These are phyloP conservation scores for Mongoloraphidia duomilia DNA, from an alignment of 2,888 invertebrate genomes.

Conservation along the genomic window DNA sequence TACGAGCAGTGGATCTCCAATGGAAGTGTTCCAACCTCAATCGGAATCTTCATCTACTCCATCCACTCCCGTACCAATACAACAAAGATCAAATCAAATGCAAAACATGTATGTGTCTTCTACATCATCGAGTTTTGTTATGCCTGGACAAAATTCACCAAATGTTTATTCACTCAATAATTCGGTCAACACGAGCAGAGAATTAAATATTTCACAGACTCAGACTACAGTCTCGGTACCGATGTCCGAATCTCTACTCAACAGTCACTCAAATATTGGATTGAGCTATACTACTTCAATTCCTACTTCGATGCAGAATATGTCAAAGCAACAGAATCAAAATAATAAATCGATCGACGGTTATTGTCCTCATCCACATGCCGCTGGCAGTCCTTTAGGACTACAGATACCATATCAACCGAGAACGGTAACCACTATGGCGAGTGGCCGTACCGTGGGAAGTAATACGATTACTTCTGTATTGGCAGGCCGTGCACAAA, in stretches of 20 bases:
- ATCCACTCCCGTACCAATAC: constrained; percentile 35
- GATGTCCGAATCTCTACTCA: neutral
- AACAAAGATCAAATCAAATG: constrained; percentile 30
- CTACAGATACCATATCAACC: constrained; percentile 20
- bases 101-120: constrained; percentile 25
- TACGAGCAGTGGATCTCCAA: constrained; percentile 64
- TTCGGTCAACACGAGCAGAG: neutral
- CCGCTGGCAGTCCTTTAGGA: constrained; percentile 13
- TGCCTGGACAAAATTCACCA: constrained; percentile 2
- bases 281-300: too few species aligned
- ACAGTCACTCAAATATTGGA: constrained; percentile 6
- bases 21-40: constrained; percentile 33
- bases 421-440: constrained; percentile 44
- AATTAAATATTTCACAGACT: constrained; percentile 17
- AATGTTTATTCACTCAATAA: neutral
- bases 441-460: constrained; percentile 60
- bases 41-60: constrained; percentile 47
- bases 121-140: neutral
- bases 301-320: too few species aligned
- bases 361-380: constrained; percentile 27
- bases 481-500: constrained; percentile 58
- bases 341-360: constrained; percentile 18
- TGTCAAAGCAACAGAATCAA: too few species aligned
- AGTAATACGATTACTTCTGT: constrained; percentile 73
- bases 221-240: constrained; percentile 11